A percentile compares a stretch with the other conserved stretches of the same genome.
phyloP scores from a whole-genome alignment of 2,797 vertebrate genomes.

The Intellagama lesueurii region DNA sequence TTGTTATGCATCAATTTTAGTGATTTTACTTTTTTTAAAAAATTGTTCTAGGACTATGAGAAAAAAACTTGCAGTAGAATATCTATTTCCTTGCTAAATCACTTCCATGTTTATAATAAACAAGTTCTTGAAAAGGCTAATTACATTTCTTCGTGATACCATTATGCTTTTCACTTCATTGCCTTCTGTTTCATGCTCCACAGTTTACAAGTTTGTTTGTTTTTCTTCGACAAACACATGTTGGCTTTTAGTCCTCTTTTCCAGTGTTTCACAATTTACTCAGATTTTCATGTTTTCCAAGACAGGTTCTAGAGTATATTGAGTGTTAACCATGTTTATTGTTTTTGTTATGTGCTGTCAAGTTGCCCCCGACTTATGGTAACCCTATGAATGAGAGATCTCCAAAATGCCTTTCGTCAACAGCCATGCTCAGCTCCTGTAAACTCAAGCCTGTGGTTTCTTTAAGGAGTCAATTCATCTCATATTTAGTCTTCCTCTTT shows the following conservation, averaged over 20 bases:
- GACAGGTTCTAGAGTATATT: constrained; percentile 10
- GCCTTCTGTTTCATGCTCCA: background rate
- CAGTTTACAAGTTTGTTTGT: constrained; percentile 18
- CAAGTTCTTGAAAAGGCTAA: rapidly evolving
- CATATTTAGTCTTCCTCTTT: no score
- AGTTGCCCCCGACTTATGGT: no score
- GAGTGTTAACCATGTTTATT: background rate
- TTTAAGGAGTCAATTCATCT: no score
- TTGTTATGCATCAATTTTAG: background rate
- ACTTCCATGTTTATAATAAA: background rate
- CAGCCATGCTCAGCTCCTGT: no score
- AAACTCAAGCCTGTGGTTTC: no score
- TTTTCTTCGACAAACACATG: constrained; percentile 13
- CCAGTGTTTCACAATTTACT: constrained; percentile 39
- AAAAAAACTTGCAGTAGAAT: background rate
- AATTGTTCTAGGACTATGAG: background rate
- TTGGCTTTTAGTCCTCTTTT: background rate
- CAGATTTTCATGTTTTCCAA: constrained; percentile 28
- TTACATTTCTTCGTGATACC: background rate
- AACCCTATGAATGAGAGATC: no score
- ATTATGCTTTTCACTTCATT: constrained; percentile 17
- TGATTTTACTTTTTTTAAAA: background rate
- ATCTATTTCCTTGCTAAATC: rapidly evolving
- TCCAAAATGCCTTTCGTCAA: no score
- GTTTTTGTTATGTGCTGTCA: no score